Evolutionary conservation across 2,888 invertebrate species (phyloP).

Genomic region (Lepetodrilus schrolli): DNA sequence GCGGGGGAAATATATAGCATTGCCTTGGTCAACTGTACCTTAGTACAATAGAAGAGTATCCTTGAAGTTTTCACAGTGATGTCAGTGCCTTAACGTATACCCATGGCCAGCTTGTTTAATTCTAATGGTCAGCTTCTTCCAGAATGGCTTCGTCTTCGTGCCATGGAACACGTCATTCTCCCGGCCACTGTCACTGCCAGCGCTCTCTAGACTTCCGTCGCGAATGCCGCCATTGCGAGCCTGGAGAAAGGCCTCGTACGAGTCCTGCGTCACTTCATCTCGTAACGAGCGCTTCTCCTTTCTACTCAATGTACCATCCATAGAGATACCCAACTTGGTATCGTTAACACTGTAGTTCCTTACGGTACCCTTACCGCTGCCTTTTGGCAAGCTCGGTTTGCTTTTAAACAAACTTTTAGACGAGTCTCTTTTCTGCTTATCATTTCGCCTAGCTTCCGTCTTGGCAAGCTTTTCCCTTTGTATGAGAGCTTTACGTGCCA

Average conservation of each 20-base stretch:
- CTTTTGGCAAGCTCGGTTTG: slow-evolving; percentile 10
- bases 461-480: slow-evolving; percentile 15
- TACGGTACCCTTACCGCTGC: slow-evolving; percentile 31
- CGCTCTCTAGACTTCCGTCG: neutral
- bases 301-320: neutral
- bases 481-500: neutral
- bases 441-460: slow-evolving; percentile 31
- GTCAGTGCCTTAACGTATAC: neutral
- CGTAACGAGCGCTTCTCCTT: neutral
- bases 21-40: no score
- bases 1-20: no score
- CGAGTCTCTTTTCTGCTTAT: slow-evolving; percentile 24
- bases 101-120: slow-evolving; percentile 28
- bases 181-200: neutral
- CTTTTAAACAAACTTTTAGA: slow-evolving; percentile 35
- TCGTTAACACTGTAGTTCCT: slow-evolving; percentile 47
- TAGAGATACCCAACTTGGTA: slow-evolving; percentile 40
- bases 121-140: slow-evolving; percentile 37
- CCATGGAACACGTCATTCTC: neutral
- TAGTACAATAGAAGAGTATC: no score
- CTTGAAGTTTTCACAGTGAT: no score
- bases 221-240: slow-evolving; percentile 32
- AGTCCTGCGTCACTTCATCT: slow-evolving; percentile 30
- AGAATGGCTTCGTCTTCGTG: slow-evolving; percentile 16
- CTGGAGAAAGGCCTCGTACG: slow-evolving; percentile 37